Percentiles rank a stretch among this genome's conserved stretches.
These are phyloP conservation scores for Parapsyche elsis DNA, from an alignment of 1,140 invertebrate species.

Conservation along the genomic window DNA sequence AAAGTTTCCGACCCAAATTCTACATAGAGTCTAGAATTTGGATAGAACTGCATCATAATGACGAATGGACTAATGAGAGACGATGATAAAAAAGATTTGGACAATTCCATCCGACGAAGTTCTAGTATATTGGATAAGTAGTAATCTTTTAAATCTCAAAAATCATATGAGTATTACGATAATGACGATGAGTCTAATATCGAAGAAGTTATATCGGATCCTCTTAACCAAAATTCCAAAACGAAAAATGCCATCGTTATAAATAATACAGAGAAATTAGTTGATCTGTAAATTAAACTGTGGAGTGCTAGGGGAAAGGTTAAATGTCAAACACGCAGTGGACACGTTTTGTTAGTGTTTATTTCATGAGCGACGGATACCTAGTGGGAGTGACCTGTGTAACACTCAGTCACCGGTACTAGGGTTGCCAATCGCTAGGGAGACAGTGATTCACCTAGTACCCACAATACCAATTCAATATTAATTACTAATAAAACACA, in stretches of 20 bases:
- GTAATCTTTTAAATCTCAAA: conserved; percentile 68
- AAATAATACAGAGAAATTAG: conserved; percentile 78
- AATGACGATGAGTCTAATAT: conserved; percentile 74
- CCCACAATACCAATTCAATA: conserved; percentile 81
- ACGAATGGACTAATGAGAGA: conserved; percentile 55
- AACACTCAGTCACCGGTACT: too few species aligned
- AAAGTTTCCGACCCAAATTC: too few species aligned
- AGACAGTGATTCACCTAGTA: too few species aligned
- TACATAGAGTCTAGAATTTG: too few species aligned
- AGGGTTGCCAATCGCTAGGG: too few species aligned
- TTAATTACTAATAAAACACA: conserved; percentile 66
- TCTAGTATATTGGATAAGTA: conserved; percentile 74
- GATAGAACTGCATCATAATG: too few species aligned
- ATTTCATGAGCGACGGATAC: too few species aligned
- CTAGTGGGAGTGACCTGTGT: too few species aligned
- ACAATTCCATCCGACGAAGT: conserved; percentile 65
- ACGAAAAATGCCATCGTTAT: conserved; percentile 73
- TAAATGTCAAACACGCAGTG: too few species aligned
- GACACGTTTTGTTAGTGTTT: too few species aligned
- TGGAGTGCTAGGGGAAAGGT: too few species aligned
- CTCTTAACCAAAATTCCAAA: conserved; percentile 67
- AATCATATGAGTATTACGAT: conserved; percentile 71
- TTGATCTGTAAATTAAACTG: conserved; percentile 74
- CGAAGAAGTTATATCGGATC: conserved; percentile 74
- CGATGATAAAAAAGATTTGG: conserved; percentile 52